Conservation (phyloP, 2,888 invertebrate species). For the Tridacna gigas region DNA sequence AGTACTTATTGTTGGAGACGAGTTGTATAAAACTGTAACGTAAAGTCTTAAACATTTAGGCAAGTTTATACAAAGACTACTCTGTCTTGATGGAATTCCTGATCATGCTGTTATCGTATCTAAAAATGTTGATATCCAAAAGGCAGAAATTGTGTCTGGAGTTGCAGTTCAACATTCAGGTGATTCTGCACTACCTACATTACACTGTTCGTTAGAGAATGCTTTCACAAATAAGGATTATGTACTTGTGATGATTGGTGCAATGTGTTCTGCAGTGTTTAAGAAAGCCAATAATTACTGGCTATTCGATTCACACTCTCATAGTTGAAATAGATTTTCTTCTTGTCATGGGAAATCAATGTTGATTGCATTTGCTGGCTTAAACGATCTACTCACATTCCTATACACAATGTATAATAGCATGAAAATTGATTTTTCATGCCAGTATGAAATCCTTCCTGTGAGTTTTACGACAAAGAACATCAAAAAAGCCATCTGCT, state of each 20-base stretch:
- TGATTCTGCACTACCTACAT: slow-evolving; percentile 19
- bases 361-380: slow-evolving; percentile 18
- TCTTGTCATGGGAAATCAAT: slow-evolving; percentile 37
- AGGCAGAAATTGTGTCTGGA: slow-evolving; percentile 28
- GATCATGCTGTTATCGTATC: neutral
- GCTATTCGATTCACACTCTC: slow-evolving; percentile 48
- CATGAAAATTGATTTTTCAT: slow-evolving; percentile 33
- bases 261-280: slow-evolving; percentile 43
- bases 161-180: neutral
- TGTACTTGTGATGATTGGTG: slow-evolving; percentile 31
- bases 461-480: neutral
- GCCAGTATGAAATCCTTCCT: slow-evolving; percentile 37
- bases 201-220: slow-evolving; percentile 24
- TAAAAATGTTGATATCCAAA: slow-evolving; percentile 14
- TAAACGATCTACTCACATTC: slow-evolving; percentile 38
- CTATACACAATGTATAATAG: slow-evolving; percentile 44
- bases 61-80: slow-evolving; percentile 9
- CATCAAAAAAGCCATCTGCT: neutral
- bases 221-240: slow-evolving; percentile 5
- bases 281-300: slow-evolving; percentile 8
- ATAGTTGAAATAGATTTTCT: slow-evolving; percentile 33
- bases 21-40: slow-evolving; percentile 19
- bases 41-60: slow-evolving; percentile 2
- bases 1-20: slow-evolving; percentile 33
- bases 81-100: slow-evolving; percentile 44